phyloP scores from a whole-genome alignment of 2,113 vertebrate species.

The Pantherophis guttatus region DNA sequence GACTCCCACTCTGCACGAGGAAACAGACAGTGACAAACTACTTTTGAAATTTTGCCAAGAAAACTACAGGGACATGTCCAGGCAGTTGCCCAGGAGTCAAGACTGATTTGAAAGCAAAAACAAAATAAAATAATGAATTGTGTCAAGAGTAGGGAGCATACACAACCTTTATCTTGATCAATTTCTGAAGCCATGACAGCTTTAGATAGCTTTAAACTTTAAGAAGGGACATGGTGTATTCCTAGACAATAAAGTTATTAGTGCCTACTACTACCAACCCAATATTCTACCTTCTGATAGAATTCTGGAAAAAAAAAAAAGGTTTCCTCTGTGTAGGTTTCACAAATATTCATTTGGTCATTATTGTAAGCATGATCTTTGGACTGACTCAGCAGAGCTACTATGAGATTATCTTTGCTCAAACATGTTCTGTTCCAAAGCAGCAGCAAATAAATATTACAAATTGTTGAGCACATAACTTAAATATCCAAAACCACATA shows the following conservation, averaged over 20 bases:
- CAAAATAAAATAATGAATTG: not conserved
- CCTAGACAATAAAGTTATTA: not conserved
- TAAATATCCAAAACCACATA: slow-evolving; percentile 27
- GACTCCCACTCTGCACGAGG: too few relatives aligned
- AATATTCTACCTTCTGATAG: not conserved
- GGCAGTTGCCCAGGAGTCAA: too few relatives aligned
- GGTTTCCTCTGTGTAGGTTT: not conserved
- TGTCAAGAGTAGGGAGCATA: not conserved
- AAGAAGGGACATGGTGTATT: slow-evolving; percentile 8
- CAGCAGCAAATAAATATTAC: slow-evolving; percentile 18
- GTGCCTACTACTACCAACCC: too few relatives aligned
- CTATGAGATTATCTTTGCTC: slow-evolving; percentile 46
- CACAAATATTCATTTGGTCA: not conserved
- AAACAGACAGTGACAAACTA: too few relatives aligned
- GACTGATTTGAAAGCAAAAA: too few relatives aligned
- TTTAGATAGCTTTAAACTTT: not conserved
- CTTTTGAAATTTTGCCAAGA: too few relatives aligned
- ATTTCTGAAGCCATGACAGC: not conserved
- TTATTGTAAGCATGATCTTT: not conserved
- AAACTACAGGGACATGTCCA: too few relatives aligned
- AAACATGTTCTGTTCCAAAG: slow-evolving; percentile 44
- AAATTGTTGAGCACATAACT: slow-evolving; percentile 38
- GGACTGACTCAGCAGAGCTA: not conserved
- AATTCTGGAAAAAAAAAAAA: not conserved
- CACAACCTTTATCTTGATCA: not conserved